phyloP scores from a whole-genome alignment of 1,140 invertebrate genomes.

The Antheraea mylitta region DNA sequence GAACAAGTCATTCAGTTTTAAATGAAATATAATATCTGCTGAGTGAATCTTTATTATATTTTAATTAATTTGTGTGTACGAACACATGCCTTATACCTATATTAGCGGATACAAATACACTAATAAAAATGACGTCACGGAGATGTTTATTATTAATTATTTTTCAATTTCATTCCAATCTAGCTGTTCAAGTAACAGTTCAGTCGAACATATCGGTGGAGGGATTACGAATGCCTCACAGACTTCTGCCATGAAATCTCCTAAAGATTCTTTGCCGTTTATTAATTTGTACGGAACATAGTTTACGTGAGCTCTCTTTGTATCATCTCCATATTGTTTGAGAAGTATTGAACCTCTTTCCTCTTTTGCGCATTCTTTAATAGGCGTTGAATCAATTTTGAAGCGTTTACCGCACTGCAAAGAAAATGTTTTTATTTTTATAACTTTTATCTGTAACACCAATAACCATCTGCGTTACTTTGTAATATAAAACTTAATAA shows the following conservation, averaged over 20 bases:
- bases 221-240: slow-evolving; percentile 40
- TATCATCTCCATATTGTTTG: slow-evolving; percentile 52
- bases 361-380: slow-evolving; percentile 52
- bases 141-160: background rate
- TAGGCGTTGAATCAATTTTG: slow-evolving; percentile 35
- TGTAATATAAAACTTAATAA: too few species aligned
- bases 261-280: slow-evolving; percentile 35
- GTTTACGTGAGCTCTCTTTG: slow-evolving; percentile 33
- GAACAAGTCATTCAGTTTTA: too few species aligned
- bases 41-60: too few species aligned
- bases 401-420: slow-evolving; percentile 53
- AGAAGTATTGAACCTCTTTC: slow-evolving; percentile 41
- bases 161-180: slow-evolving; percentile 1
- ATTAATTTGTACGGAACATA: slow-evolving; percentile 53
- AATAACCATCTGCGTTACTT: too few species aligned
- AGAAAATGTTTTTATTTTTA: background rate
- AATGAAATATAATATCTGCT: too few species aligned
- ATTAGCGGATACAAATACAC: too few species aligned
- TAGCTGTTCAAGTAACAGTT: background rate
- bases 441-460: too few species aligned
- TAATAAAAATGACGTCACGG: too few species aligned
- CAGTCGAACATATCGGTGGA: slow-evolving; percentile 30
- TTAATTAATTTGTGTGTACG: too few species aligned
- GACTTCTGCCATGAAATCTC: slow-evolving; percentile 38
- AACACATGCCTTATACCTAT: too few species aligned